These are phyloP conservation scores for Etheostoma nigrum DNA, from an alignment of 2,797 vertebrate species.

Conservation along the genomic window DNA sequence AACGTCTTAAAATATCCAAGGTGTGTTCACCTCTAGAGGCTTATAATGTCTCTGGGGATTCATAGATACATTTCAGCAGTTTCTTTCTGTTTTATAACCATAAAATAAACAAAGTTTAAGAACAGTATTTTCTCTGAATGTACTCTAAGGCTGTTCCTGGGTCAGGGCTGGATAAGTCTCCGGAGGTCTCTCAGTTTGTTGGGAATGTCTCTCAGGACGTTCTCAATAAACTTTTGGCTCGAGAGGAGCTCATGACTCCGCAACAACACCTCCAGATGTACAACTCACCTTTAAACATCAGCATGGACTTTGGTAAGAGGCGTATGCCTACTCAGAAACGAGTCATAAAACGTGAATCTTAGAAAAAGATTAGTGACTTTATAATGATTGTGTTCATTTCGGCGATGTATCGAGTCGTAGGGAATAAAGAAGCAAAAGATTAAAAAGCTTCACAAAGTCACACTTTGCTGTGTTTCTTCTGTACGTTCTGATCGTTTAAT, in stretches of 20 bases:
- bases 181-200: conserved; percentile 42
- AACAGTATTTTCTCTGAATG: neutral
- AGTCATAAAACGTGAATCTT: too few relatives aligned
- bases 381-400: neutral
- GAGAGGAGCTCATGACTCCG: conserved; percentile 74
- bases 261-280: conserved; percentile 79
- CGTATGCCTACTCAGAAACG: too few relatives aligned
- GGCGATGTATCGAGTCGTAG: neutral
- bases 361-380: neutral
- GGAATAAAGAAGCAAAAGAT: neutral
- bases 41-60: neutral
- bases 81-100: neutral
- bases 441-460: neutral
- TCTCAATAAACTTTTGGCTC: conserved; percentile 68
- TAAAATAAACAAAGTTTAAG: neutral
- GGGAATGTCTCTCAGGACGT: conserved; percentile 63
- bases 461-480: neutral
- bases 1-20: conserved; percentile 51
- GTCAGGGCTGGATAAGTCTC: conserved; percentile 64
- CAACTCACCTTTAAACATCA: conserved; percentile 69
- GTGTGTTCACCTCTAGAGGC: conserved; percentile 48
- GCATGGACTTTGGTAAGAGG: conserved; percentile 78
- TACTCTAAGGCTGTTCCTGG: conserved; percentile 55
- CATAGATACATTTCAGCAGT: neutral
- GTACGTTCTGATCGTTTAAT: conserved; percentile 29